phyloP scores from a whole-genome alignment of 2,113 vertebrate species.

The Oreochromis tanganicae region DNA sequence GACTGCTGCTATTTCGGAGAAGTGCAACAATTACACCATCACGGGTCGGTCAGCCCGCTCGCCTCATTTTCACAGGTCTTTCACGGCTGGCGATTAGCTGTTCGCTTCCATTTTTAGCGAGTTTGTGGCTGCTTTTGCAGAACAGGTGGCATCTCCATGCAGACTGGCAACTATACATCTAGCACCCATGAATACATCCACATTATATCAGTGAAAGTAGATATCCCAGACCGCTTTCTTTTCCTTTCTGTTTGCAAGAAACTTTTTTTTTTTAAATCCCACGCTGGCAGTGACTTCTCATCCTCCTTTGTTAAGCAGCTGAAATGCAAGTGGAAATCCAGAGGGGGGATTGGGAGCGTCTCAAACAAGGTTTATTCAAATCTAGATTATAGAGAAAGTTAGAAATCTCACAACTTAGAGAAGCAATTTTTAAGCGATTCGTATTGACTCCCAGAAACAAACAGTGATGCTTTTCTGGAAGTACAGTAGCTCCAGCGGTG shows the following conservation, averaged over 20 bases:
- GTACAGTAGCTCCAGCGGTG: background rate
- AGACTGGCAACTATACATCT: background rate
- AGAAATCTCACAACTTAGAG: background rate
- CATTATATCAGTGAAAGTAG: background rate
- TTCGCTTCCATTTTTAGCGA: background rate
- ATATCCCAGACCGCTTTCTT: background rate
- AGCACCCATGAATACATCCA: background rate
- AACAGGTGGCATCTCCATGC: conserved; percentile 4
- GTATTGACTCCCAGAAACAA: background rate
- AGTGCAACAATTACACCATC: conserved; percentile 46
- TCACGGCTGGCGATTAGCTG: background rate
- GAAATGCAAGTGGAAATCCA: background rate
- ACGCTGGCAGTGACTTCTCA: background rate
- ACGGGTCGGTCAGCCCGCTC: background rate
- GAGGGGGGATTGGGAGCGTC: background rate
- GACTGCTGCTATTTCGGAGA: conserved; percentile 43
- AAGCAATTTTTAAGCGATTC: background rate
- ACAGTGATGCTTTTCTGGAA: background rate
- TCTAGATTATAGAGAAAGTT: background rate
- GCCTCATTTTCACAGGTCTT: conserved; percentile 21
- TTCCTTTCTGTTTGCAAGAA: background rate
- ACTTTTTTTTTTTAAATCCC: background rate
- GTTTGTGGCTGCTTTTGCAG: background rate
- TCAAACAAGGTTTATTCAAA: background rate
- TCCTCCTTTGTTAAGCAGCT: background rate